Percentiles rank a stretch among this genome's conserved stretches.
These are phyloP conservation scores for Malurus elegans DNA, from an alignment of 2,113 vertebrate genomes.

Conservation along the genomic window DNA sequence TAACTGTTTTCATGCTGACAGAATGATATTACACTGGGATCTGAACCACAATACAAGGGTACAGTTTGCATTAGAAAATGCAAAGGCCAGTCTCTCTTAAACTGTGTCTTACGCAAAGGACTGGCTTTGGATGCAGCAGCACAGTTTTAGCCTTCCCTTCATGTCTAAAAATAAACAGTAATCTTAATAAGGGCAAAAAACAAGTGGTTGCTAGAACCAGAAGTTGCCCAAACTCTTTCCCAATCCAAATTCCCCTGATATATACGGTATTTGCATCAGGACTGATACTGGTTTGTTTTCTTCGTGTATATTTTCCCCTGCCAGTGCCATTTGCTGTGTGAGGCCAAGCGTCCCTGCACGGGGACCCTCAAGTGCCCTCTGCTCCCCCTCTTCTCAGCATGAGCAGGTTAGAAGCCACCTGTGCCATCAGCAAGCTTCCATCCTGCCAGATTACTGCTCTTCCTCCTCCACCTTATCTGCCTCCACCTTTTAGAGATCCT, in stretches of 20 bases:
- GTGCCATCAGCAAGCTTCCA: not conserved
- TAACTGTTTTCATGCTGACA: not conserved
- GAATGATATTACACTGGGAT: not conserved
- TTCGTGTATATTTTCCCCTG: accelerated
- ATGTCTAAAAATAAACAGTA: slow-evolving; percentile 3
- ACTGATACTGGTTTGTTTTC: not conserved
- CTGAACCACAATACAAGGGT: not conserved
- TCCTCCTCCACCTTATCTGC: not conserved
- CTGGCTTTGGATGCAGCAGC: not conserved
- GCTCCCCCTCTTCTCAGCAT: not conserved
- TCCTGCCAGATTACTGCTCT: not conserved
- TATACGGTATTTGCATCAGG: not conserved
- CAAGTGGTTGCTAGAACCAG: not conserved
- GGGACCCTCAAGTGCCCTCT: not conserved
- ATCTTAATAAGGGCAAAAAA: not conserved
- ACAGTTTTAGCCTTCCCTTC: not conserved
- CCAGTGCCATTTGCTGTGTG: not conserved
- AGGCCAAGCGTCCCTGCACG: not conserved
- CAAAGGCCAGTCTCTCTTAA: not conserved
- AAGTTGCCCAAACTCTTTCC: not conserved
- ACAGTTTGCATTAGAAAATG: not conserved
- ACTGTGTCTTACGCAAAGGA: not conserved
- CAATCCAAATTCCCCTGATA: not conserved
- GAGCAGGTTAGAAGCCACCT: not conserved
- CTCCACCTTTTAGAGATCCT: not conserved